These are phyloP conservation scores for Varecia variegata DNA, from an alignment of 2,797 vertebrate genomes.

Conservation along the genomic window DNA sequence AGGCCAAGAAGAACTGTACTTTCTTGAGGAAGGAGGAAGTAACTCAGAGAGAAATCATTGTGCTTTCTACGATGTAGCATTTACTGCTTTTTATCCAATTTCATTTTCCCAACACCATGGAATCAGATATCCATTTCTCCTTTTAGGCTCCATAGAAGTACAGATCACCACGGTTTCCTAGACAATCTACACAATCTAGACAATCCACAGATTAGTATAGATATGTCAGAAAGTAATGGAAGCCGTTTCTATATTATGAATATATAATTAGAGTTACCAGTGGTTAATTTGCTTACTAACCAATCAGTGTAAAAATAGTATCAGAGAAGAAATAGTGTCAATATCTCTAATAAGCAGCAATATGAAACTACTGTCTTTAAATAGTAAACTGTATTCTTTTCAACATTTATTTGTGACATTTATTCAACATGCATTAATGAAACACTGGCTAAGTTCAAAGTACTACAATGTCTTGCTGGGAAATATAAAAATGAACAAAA, in stretches of 20 bases:
- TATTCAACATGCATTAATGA: background rate
- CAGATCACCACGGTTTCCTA: background rate
- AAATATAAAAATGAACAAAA: background rate
- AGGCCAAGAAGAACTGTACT: background rate
- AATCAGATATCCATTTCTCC: constrained; percentile 1
- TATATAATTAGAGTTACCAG: background rate
- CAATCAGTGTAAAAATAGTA: background rate
- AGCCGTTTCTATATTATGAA: background rate
- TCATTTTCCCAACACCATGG: background rate
- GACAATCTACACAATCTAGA: background rate
- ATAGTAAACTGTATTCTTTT: background rate
- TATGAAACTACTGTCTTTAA: background rate
- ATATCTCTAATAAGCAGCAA: background rate
- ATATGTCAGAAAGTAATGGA: background rate
- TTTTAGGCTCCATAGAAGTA: constrained; percentile 24
- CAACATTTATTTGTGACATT: constrained; percentile 17
- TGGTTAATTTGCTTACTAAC: background rate
- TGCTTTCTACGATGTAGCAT: background rate
- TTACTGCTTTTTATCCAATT: background rate
- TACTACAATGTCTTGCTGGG: background rate
- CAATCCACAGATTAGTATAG: background rate
- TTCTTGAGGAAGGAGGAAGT: constrained; percentile 16
- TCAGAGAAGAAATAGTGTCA: background rate
- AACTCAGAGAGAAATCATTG: constrained; percentile 14
- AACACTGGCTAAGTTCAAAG: background rate